Percentiles rank a stretch among this genome's conserved stretches.
These are phyloP conservation scores for Mionectes macconnelli DNA, from an alignment of 2,113 vertebrate genomes.

Conservation along the genomic window DNA sequence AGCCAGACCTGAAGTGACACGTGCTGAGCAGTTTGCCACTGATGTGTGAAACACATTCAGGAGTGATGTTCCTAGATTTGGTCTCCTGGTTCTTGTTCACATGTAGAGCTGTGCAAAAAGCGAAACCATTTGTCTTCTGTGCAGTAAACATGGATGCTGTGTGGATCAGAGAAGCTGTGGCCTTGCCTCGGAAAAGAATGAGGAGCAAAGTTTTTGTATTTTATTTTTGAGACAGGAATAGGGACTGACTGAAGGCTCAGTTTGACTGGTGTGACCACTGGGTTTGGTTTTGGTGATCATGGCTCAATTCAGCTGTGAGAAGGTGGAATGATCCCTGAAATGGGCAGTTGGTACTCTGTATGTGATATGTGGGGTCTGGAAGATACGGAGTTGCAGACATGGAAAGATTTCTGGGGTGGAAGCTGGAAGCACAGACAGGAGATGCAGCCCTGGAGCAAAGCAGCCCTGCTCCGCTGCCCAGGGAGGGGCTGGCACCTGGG, in stretches of 20 bases:
- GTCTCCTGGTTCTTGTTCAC: neutral
- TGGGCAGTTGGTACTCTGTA: neutral
- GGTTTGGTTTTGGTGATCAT: neutral
- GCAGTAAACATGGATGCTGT: neutral
- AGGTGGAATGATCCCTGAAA: neutral
- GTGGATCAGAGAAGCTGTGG: neutral
- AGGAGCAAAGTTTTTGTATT: neutral
- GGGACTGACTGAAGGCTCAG: neutral
- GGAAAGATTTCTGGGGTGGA: neutral
- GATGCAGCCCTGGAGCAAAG: neutral
- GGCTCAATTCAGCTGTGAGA: neutral
- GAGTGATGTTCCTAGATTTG: neutral
- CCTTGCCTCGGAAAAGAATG: neutral
- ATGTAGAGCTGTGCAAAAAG: neutral
- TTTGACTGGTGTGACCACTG: neutral
- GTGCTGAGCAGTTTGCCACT: neutral
- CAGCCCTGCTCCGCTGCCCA: neutral
- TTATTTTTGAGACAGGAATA: neutral
- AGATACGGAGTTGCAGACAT: fast-evolving
- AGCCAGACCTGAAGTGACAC: neutral
- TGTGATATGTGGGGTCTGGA: neutral
- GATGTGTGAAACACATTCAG: neutral
- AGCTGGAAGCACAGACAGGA: neutral
- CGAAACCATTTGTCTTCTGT: neutral
- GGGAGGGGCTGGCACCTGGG: fast-evolving